These are phyloP conservation scores for Charaxes varanes DNA, from an alignment of 1,140 invertebrate genomes.

Conservation along the genomic window DNA sequence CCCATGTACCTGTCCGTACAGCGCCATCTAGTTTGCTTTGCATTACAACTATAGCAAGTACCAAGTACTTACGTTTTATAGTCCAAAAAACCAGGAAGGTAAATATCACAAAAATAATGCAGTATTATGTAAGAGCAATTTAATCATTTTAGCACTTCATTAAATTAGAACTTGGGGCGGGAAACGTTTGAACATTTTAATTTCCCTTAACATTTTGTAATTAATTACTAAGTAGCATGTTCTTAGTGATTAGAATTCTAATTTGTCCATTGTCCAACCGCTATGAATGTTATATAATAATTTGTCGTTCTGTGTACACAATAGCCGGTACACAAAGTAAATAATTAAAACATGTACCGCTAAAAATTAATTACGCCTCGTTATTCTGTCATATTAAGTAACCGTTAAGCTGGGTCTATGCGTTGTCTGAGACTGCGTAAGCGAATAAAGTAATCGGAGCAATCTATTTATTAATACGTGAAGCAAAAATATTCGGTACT, in stretches of 20 bases:
- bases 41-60: too few species aligned
- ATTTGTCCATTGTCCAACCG: slow-evolving; percentile 6
- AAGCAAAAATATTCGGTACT: too few species aligned
- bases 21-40: too few species aligned
- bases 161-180: too few species aligned
- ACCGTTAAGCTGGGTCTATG: slow-evolving; percentile 5
- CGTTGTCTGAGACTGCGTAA: slow-evolving; percentile 7
- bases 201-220: not conserved
- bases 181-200: not conserved
- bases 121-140: too few species aligned
- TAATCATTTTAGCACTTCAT: too few species aligned
- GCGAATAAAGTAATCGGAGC: too few species aligned
- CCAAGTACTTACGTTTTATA: too few species aligned
- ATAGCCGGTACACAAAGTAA: slow-evolving; percentile 19
- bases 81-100: too few species aligned
- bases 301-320: slow-evolving; percentile 23
- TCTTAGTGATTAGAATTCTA: not conserved
- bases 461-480: too few species aligned
- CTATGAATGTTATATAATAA: slow-evolving; percentile 17
- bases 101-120: too few species aligned
- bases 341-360: slow-evolving; percentile 31
- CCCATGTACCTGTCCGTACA: too few species aligned
- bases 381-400: slow-evolving; percentile 19
- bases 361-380: slow-evolving; percentile 17
- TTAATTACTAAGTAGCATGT: slow-evolving; percentile 1